Base-by-base conservation (phyloP, 2,797 vertebrate genomes). In the Eulemur rubriventer region DNA sequence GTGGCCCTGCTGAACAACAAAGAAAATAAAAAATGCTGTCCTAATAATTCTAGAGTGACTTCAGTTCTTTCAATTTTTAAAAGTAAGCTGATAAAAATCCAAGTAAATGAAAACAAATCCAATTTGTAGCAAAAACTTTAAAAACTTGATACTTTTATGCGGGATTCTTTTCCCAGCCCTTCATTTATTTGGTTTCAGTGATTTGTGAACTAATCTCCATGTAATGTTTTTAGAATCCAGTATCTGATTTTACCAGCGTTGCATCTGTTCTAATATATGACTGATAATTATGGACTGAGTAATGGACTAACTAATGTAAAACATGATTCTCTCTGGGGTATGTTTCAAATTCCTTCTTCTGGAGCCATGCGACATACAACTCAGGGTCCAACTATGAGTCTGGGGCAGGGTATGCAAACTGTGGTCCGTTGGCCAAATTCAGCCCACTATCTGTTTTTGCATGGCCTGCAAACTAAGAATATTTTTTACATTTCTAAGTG, bases 11-110 rank as follows among this genome's bases (percentile, higher is more conserved):
- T 83, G 22, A 90, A 87, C 67, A 92, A 89, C 14, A 86, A 80
- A 22, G 43, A 79, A 81, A 96, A 86, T 67, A 90, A 93, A 91
- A 91, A 73, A 89, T 63, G 33, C 26, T 94, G 18, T 63, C 30
- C 65, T 96, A 80, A 80, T 81, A 88, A 86, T 65, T 94, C n/a
- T 78, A 67, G n/a, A 86, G 24, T 76, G 72, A 73, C 28, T 73
- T 84, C 22, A 72, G 63, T 38, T 38, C 33, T 46, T 76, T 73
- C 83, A 76, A 52, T 17, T 41, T 80, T 91, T 35, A 14, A 89
- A 92, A 95, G 50, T 20, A 96, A 93, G 41, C 41, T 85, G 57
- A 90, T 85, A 91, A 92, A 97, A 89, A 79, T 94, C 50, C 50
- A 89, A 95, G 17, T 79, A 4, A 96, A 94, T 76, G 22, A 95